Base-by-base conservation (phyloP, 2,113 vertebrate species). In the Upupa epops region DNA sequence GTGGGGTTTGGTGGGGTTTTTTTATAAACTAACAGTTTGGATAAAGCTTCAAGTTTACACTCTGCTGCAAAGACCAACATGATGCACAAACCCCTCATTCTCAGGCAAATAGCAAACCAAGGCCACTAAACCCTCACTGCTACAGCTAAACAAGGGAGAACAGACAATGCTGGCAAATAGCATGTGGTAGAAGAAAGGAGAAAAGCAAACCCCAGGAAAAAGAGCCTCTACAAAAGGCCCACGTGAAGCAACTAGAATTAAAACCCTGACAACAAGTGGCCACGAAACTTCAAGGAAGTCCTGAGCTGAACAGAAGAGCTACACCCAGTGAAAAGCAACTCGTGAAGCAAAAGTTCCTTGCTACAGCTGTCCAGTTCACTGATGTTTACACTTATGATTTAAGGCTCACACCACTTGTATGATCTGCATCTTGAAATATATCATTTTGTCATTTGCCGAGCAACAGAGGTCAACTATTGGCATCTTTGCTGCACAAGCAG, bases 201-300 rank as follows among this genome's bases (percentile, higher is more conserved):
- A 1, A 22, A 17, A 48, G 48, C n/a, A 16, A n/a, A 46, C 7
- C 20, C 26, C 40, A 52, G 13, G 45, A 82, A n/a, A 4, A 8
- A n/a, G n/a, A n/a, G n/a, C 20, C 68, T 66, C 8, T 5, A 10
- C 37, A 26, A 32, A 11, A 63, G 12, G 7, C 20, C 12, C 7
- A 3, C 0, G 7, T 0, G 2, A 15, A 46, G 31, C 9, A 64
- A 42, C 4, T 5, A 6, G 3, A 5, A 17, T n/a, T n/a, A n/a
- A n/a, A n/a, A n/a, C n/a, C n/a, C n/a, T n/a, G n/a, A n/a, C n/a
- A n/a, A 15, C 11, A 26, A 6, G 15, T 1, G 2, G 18, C 2
- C 49, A 10, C 21, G 70, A n/a, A 75, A 45, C 9, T 17, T 31
- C 13, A 40, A 26, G 16, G 21, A 9, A 36, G 10, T 12, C 6